phyloP scores from a whole-genome alignment of 2,797 vertebrate species.

The Taenioides sp. region DNA sequence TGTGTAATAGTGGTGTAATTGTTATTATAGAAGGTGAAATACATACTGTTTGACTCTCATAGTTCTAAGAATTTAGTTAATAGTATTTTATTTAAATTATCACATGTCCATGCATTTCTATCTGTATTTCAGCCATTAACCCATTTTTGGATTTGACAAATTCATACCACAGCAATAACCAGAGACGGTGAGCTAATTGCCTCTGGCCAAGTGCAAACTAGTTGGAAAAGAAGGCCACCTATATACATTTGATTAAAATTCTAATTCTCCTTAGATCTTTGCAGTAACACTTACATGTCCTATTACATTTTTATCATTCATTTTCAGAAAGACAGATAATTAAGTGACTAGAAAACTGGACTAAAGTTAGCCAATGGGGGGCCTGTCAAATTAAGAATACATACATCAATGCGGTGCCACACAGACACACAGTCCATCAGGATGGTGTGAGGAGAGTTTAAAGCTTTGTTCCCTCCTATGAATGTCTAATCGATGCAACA shows the following conservation, averaged over 20 bases:
- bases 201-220: background rate
- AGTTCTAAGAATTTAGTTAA: background rate
- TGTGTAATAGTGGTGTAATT: background rate
- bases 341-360: background rate
- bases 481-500: conserved; percentile 52
- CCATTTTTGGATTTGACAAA: background rate
- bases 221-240: background rate
- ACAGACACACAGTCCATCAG: background rate
- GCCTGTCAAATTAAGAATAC: background rate
- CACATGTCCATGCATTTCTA: background rate
- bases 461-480: conserved; percentile 34
- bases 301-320: background rate
- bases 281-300: background rate
- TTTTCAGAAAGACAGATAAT: background rate
- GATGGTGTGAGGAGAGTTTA: conserved; percentile 11
- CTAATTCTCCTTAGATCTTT: background rate
- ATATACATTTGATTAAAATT: background rate
- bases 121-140: no score
- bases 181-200: background rate
- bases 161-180: background rate
- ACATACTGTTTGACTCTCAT: background rate
- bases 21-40: background rate
- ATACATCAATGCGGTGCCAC: background rate
- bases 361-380: background rate
- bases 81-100: background rate